A percentile compares a stretch with the other conserved stretches of the same genome.
Conservation (phyloP, 2,113 vertebrate genomes). For the Meleagris gallopavo region DNA sequence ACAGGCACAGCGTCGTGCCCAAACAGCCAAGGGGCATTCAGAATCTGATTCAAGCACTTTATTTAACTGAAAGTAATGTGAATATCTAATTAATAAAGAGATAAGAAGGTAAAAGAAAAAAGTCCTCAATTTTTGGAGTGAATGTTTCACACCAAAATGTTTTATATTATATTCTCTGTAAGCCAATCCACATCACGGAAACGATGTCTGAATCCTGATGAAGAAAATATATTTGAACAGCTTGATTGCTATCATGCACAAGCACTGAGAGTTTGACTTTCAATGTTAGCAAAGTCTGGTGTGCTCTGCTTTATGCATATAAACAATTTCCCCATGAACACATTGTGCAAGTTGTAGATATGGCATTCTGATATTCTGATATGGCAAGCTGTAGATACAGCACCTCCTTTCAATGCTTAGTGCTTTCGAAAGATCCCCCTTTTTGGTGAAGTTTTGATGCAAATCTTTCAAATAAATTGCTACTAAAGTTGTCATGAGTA, state of each 20-base stretch:
- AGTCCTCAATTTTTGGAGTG: not conserved
- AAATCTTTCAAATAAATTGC: not conserved
- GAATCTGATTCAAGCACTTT: not conserved
- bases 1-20: not conserved
- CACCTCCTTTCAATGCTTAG: not conserved
- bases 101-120: not conserved
- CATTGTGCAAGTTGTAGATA: not conserved
- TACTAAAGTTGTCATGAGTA: not conserved
- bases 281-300: not conserved
- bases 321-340: not conserved
- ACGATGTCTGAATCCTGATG: not conserved
- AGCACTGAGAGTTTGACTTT: not conserved
- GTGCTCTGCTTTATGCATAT: not conserved
- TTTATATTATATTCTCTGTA: not conserved
- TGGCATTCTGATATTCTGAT: not conserved
- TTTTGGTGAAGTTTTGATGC: not conserved
- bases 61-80: not conserved
- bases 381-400: not conserved
- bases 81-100: not conserved
- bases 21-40: not conserved
- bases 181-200: not conserved
- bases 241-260: conserved; percentile 15
- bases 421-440: not conserved
- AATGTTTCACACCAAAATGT: not conserved
- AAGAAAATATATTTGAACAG: conserved; percentile 25